A percentile compares a stretch with the other conserved stretches of the same genome.
Evolutionary conservation across 2,113 vertebrate genomes (phyloP).

Genomic region (Ammodytes marinus): DNA sequence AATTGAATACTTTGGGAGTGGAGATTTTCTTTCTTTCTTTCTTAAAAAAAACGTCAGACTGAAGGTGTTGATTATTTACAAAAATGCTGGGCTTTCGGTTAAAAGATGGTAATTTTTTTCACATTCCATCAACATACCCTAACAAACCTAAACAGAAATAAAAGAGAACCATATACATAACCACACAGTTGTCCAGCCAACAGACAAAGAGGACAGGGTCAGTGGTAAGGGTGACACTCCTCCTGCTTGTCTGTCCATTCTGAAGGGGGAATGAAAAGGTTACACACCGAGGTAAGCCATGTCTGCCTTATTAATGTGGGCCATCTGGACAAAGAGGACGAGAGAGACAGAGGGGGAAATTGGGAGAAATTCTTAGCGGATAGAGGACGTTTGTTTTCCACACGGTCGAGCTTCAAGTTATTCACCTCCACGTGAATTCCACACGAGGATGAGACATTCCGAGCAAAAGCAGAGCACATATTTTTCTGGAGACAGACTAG

Average conservation of each 20-base stretch:
- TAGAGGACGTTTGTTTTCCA: conserved; percentile 40
- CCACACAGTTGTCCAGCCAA: background rate
- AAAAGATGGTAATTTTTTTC: background rate
- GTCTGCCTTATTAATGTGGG: conserved; percentile 75
- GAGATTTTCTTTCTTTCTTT: background rate
- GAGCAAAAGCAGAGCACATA: background rate
- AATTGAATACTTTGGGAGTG: background rate
- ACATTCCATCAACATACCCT: background rate
- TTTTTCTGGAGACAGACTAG: background rate
- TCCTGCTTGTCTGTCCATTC: conserved; percentile 47
- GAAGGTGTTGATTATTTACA: too few relatives aligned
- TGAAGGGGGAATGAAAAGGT: conserved; percentile 74
- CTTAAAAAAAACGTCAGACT: background rate
- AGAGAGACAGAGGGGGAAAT: conserved; percentile 31
- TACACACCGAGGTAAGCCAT: conserved; percentile 66
- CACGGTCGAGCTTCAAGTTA: conserved; percentile 22
- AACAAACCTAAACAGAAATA: background rate
- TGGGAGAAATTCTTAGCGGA: conserved; percentile 33
- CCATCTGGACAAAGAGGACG: conserved; percentile 69
- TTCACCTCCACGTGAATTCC: conserved; percentile 54
- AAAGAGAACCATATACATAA: background rate
- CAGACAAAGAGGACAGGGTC: conserved; percentile 58
- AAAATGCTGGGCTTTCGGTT: background rate
- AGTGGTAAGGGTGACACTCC: conserved; percentile 54
- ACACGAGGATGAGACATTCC: conserved; percentile 12